phyloP scores from a whole-genome alignment of 2,113 vertebrate species.

The Lepus timidus region DNA sequence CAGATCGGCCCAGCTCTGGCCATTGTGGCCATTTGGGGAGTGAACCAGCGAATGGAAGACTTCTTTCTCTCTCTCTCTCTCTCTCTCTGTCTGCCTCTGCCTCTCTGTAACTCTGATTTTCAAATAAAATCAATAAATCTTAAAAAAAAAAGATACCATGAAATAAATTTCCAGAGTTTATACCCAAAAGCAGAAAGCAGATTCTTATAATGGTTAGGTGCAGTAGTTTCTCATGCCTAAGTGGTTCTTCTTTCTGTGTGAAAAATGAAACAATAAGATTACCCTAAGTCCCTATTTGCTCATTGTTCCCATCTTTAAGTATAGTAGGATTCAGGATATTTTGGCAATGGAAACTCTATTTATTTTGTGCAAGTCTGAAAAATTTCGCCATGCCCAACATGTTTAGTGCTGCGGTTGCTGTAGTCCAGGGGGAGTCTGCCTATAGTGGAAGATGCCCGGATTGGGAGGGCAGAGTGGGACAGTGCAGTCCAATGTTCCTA shows the following conservation, averaged over 20 bases:
- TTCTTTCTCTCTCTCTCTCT: too few relatives aligned
- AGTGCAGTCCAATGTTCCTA: background rate
- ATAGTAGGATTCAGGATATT: background rate
- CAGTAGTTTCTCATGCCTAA: background rate
- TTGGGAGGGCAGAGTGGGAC: background rate
- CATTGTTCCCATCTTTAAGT: background rate
- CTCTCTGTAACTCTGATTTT: too few relatives aligned
- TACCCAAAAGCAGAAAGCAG: background rate
- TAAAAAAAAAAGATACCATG: background rate
- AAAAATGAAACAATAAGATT: background rate
- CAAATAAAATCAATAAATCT: too few relatives aligned
- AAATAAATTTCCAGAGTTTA: background rate
- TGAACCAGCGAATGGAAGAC: too few relatives aligned
- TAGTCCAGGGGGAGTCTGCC: background rate
- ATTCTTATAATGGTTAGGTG: background rate
- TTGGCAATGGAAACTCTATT: background rate
- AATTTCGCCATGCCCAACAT: conserved; percentile 17
- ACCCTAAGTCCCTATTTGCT: background rate
- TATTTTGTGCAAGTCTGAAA: conserved; percentile 22
- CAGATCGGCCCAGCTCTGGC: too few relatives aligned
- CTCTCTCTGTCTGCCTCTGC: too few relatives aligned
- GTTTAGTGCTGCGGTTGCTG: background rate
- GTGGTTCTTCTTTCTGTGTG: background rate
- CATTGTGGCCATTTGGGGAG: too few relatives aligned
- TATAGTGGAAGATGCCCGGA: background rate